Base-by-base conservation (phyloP, 1,140 invertebrate genomes). In the Hycleus cichorii region DNA sequence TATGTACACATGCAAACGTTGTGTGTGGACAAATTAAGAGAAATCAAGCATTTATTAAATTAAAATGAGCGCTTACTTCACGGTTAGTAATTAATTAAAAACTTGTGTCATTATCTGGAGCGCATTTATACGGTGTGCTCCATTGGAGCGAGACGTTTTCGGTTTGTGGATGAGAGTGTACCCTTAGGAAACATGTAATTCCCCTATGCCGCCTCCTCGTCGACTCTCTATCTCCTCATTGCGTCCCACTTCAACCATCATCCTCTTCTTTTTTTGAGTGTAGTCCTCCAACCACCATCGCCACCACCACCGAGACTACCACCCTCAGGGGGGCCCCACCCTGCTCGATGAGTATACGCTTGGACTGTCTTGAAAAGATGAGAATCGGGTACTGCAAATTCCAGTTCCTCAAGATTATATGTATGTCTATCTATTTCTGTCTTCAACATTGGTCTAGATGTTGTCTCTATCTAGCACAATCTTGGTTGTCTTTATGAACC, bases 291-390 rank as follows among this genome's bases (percentile, higher is more conserved):
- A 4, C 32, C 32, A 32, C 32, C 32, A 32, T 7, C 32, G 32
- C 32, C 32, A 7, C 32, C 32, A 7, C 32, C 32, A 4, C 32
- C 32, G 18, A 18, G 1, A 18, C 18, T 18, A 18, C 32, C 7
- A 32, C 32, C 32, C 32, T 7, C 32, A 0, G 32, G 4, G 4
- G 4, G 7, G 32, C 32, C 32, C 32, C 32, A 32, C 32, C 32
- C 32, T 32, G 7, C 52, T 57, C 53, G 50, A 55, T 63, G 68
- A 69, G 66, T 68, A 68, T 64, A 67, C 62, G 67, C 66, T 68
- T 66, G 67, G 64, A 69, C 62, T 68, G 67, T 66, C 64, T 65
- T 64, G 64, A 71, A 70, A 71, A 68, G 69, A 71, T 66, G 65
- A 66, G 64, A 68, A 71, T 71, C 66, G 61, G 57, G 7, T 7